phyloP scores from a whole-genome alignment of 2,888 invertebrate genomes.

The Coelinius sp. region DNA sequence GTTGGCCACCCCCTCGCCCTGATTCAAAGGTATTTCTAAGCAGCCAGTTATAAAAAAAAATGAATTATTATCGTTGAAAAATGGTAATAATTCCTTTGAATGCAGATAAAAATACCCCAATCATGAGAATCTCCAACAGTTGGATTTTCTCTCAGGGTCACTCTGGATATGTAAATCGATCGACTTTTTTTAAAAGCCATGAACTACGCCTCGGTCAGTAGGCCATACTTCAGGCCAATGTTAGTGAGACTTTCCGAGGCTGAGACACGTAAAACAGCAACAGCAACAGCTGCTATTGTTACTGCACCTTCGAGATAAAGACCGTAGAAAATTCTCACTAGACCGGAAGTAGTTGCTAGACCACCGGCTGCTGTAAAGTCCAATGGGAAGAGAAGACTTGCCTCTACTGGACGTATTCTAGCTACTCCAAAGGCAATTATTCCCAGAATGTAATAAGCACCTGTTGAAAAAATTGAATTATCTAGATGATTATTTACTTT shows the following conservation, averaged over 20 bases:
- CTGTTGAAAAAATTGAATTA: constrained; percentile 52
- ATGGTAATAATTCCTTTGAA: not conserved
- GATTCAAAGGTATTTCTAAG: not conserved
- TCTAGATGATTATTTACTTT: not conserved
- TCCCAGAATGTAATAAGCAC: constrained; percentile 75
- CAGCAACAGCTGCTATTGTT: constrained; percentile 75
- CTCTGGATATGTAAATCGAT: constrained; percentile 1
- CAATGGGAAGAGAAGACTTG: constrained; percentile 77
- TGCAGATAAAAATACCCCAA: constrained; percentile 11
- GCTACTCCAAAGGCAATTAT: constrained; percentile 76
- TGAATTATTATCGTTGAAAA: not conserved
- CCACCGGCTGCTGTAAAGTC: constrained; percentile 82
- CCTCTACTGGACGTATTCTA: constrained; percentile 72
- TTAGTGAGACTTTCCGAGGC: constrained; percentile 74
- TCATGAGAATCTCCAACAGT: constrained; percentile 17
- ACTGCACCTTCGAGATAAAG: constrained; percentile 80
- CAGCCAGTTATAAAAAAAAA: no score
- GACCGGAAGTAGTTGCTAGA: constrained; percentile 75
- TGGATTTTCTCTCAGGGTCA: constrained; percentile 12
- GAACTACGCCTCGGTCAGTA: constrained; percentile 72
- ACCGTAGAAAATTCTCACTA: constrained; percentile 77
- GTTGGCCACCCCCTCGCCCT: constrained; percentile 23
- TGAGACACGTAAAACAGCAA: constrained; percentile 75
- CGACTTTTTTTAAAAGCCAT: not conserved
- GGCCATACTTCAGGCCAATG: constrained; percentile 73